Evolutionary conservation across 2,113 vertebrate genomes (phyloP).

Genomic region (Rhinolophus ferrumequinum): DNA sequence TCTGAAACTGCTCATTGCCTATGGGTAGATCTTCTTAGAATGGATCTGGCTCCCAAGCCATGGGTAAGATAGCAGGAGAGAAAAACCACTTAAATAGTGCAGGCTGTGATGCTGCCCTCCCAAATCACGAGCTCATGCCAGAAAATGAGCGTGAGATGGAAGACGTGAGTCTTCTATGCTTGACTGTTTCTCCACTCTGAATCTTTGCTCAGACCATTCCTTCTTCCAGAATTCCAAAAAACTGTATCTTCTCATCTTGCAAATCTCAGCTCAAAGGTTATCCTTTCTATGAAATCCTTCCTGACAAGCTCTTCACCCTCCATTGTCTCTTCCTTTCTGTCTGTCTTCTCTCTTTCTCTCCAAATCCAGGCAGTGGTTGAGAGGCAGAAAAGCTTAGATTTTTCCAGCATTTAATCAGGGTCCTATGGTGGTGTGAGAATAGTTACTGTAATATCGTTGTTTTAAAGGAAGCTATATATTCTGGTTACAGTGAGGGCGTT

Average conservation of each 20-base stretch:
- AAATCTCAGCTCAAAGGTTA: neutral
- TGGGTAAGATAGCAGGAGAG: neutral
- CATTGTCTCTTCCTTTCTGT: neutral
- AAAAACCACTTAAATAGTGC: neutral
- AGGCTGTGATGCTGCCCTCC: neutral
- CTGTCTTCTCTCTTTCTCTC: neutral
- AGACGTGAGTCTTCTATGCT: fast-evolving
- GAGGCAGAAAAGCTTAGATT: neutral
- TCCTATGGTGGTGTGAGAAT: neutral
- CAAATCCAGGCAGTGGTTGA: neutral
- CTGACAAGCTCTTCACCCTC: neutral
- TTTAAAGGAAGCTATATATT: neutral
- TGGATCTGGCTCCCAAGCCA: neutral
- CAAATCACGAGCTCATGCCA: neutral
- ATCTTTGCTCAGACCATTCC: neutral
- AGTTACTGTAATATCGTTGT: neutral
- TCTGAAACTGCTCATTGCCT: neutral
- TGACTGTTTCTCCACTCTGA: neutral
- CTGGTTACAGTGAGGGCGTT: neutral
- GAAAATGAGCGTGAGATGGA: neutral
- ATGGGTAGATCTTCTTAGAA: neutral
- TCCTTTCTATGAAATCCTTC: neutral
- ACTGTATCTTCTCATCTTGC: neutral
- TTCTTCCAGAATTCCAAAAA: neutral
- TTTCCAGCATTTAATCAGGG: neutral